A percentile compares a stretch with the other conserved stretches of the same genome.
Conservation (phyloP, 2,113 vertebrate genomes). For the Scatophagus argus region DNA sequence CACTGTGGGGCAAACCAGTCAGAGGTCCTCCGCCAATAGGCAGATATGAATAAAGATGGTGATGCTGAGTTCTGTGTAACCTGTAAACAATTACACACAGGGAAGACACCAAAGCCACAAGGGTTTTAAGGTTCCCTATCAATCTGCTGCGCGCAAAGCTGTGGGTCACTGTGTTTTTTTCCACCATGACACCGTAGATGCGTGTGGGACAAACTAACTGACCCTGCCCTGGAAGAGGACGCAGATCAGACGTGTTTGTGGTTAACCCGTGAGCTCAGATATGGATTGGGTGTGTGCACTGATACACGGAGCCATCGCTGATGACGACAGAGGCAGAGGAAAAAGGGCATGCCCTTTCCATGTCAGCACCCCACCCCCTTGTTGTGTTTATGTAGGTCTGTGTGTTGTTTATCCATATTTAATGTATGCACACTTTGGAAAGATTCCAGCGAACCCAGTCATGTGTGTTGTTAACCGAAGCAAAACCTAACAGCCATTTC, state of each 20-base stretch:
- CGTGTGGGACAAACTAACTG: slow-evolving; percentile 8
- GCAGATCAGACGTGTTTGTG: slow-evolving; percentile 33
- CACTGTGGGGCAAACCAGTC: slow-evolving; percentile 41
- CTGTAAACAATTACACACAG: background rate
- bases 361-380: slow-evolving; percentile 1
- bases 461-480: slow-evolving; percentile 43
- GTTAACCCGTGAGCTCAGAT: slow-evolving; percentile 40
- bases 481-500: slow-evolving; percentile 36
- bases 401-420: background rate
- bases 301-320: slow-evolving; percentile 36
- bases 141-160: background rate
- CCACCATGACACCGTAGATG: slow-evolving; percentile 18
- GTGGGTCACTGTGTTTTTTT: slow-evolving; percentile 22
- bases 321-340: slow-evolving; percentile 14
- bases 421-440: slow-evolving; percentile 14
- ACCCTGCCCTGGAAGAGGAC: slow-evolving; percentile 36
- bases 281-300: slow-evolving; percentile 23
- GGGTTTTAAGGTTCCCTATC: background rate
- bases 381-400: background rate
- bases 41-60: slow-evolving; percentile 20
- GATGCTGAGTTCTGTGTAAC: slow-evolving; percentile 7
- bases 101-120: background rate
- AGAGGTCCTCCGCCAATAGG: slow-evolving; percentile 27
- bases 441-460: slow-evolving; percentile 33
- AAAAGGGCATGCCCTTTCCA: slow-evolving; percentile 34